Conservation (phyloP, 2,797 vertebrate genomes). For the Cryptoprocta ferox region DNA sequence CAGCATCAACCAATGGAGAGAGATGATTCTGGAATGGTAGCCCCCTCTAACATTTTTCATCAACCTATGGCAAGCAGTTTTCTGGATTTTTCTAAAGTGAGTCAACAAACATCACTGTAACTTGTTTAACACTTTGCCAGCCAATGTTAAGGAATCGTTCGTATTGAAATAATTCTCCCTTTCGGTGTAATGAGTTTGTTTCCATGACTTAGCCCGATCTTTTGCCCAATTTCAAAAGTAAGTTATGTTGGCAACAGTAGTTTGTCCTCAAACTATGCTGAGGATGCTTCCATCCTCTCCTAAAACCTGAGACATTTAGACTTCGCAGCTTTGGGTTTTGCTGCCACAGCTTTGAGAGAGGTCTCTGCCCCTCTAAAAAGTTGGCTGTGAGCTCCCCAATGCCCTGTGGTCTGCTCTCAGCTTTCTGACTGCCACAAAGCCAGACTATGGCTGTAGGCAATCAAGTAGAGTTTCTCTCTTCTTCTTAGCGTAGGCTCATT, state of each 20-base stretch:
- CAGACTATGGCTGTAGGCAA: not conserved
- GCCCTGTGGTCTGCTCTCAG: slow-evolving; percentile 12
- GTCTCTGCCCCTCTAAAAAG: slow-evolving; percentile 20
- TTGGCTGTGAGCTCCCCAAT: not conserved
- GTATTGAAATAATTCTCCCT: slow-evolving; percentile 56
- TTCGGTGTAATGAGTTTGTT: slow-evolving; percentile 43
- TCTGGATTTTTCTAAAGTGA: slow-evolving; percentile 99
- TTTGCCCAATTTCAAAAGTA: slow-evolving; percentile 51
- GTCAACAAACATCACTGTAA: slow-evolving; percentile 70
- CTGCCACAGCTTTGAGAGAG: slow-evolving; percentile 2
- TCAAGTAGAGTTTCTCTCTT: not conserved
- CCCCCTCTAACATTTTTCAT: slow-evolving; percentile 98
- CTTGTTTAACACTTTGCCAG: slow-evolving; percentile 55
- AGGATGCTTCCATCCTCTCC: not conserved
- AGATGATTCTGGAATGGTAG: slow-evolving; percentile 98
- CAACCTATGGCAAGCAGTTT: slow-evolving; percentile 97
- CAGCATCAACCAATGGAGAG: slow-evolving; percentile 99
- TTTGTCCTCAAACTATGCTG: not conserved
- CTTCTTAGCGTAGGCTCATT: slow-evolving; percentile 42
- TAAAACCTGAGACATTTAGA: not conserved
- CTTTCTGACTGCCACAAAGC: slow-evolving; percentile 3
- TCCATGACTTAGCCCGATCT: slow-evolving; percentile 25
- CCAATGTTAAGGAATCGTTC: slow-evolving; percentile 50
- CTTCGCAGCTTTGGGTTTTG: slow-evolving; percentile 34
- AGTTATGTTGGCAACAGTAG: not conserved